Conservation (phyloP, 1,140 invertebrate species). For the Orchestia grillus region DNA sequence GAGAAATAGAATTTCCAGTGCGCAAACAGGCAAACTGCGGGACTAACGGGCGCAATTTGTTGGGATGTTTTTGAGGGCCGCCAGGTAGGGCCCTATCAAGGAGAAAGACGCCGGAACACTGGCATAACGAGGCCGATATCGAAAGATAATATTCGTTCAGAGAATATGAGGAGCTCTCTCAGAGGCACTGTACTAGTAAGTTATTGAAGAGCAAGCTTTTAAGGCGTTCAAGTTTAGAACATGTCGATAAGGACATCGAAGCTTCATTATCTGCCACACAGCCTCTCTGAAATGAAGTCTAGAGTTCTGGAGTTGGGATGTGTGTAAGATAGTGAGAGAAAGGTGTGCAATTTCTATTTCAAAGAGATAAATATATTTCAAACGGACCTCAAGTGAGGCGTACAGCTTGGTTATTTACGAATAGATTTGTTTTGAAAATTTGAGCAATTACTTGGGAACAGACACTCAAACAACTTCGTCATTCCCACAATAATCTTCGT, state of each 20-base stretch:
- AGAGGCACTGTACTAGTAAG: not conserved
- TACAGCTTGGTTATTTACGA: not conserved
- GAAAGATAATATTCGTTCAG: conserved; percentile 26
- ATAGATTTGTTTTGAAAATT: not conserved
- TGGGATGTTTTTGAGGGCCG: conserved; percentile 35
- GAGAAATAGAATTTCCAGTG: not conserved
- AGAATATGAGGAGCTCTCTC: not conserved
- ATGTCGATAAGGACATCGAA: not conserved
- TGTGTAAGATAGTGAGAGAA: not conserved
- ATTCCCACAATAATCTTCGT: not conserved
- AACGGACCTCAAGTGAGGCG: not conserved
- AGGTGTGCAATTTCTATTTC: not conserved
- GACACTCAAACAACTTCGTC: no score
- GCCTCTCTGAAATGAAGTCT: not conserved
- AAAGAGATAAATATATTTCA: not conserved
- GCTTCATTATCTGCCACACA: not conserved
- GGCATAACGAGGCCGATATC: conserved; percentile 16
- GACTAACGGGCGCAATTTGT: conserved; percentile 2
- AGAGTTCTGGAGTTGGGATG: not conserved
- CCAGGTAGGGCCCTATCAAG: not conserved
- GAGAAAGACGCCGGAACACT: not conserved
- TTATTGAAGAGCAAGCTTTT: not conserved
- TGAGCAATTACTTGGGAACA: not conserved
- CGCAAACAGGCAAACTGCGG: not conserved
- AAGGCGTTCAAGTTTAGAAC: not conserved